These are phyloP conservation scores for Donacobius atricapilla DNA, from an alignment of 2,113 vertebrate genomes.

Conservation along the genomic window DNA sequence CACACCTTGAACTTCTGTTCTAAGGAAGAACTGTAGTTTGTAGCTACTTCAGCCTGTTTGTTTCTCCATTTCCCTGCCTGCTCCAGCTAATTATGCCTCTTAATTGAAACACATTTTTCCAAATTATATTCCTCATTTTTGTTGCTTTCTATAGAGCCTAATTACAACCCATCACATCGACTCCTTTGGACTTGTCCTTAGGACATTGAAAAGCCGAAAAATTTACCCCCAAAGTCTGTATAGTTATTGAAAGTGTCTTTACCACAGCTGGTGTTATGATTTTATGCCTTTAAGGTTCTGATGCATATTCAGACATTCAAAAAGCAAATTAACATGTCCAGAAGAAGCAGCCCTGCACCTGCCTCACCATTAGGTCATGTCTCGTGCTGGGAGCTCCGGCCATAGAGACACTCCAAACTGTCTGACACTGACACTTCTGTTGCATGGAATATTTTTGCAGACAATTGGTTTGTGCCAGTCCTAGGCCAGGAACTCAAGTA, in stretches of 20 bases:
- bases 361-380: not conserved
- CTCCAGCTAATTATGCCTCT: not conserved
- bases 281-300: slow-evolving; percentile 56
- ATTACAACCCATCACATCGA: not conserved
- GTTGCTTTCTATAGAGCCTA: not conserved
- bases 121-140: not conserved
- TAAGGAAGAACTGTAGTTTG: not conserved
- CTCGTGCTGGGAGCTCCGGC: not conserved
- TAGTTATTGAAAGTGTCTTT: slow-evolving; percentile 13
- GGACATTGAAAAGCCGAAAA: not conserved
- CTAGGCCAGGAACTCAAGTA: not conserved
- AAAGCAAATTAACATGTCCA: slow-evolving; percentile 2
- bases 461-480: not conserved
- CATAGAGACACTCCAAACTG: not conserved
- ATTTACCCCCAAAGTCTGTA: not conserved
- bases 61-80: not conserved
- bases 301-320: slow-evolving; percentile 48
- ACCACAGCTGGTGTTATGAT: not conserved
- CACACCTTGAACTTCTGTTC: not conserved
- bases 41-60: not conserved
- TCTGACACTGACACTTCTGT: accelerated
- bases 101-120: not conserved
- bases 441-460: not conserved
- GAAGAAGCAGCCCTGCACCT: slow-evolving; percentile 5
- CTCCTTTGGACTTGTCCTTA: slow-evolving; percentile 15